A percentile compares a stretch with the other conserved stretches of the same genome.
Evolutionary conservation across 2,113 vertebrate species (phyloP).

Genomic region (Acanthisitta chloris): DNA sequence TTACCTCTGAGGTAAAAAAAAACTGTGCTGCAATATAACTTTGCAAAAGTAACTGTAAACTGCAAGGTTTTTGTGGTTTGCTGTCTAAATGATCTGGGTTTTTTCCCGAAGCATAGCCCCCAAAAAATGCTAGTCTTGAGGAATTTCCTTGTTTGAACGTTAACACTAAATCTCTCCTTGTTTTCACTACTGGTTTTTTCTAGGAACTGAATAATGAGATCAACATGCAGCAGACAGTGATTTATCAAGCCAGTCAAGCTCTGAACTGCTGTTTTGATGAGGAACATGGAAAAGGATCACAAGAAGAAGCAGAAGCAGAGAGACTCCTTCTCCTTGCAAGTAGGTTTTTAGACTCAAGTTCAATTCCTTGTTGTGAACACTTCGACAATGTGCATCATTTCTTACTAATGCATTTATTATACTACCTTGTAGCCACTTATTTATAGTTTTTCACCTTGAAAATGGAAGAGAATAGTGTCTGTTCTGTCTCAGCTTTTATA

Average conservation of each 20-base stretch:
- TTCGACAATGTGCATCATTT: background rate
- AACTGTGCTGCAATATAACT: background rate
- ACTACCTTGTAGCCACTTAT: background rate
- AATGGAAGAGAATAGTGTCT: background rate
- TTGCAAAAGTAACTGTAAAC: background rate
- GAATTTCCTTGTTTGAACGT: background rate
- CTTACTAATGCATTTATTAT: background rate
- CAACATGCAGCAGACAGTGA: slow-evolving; percentile 94
- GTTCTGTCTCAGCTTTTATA: background rate
- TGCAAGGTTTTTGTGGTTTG: background rate
- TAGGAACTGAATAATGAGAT: slow-evolving; percentile 86
- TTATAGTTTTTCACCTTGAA: background rate
- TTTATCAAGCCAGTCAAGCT: slow-evolving; percentile 95
- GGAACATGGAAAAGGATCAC: slow-evolving; percentile 93
- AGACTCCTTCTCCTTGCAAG: slow-evolving; percentile 92
- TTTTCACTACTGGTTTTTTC: background rate
- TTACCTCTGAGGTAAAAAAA: background rate
- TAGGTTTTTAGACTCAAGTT: slow-evolving; percentile 67
- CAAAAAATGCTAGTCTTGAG: background rate
- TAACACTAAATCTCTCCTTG: background rate
- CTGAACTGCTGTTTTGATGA: slow-evolving; percentile 96
- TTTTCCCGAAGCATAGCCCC: background rate
- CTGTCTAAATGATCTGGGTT: background rate
- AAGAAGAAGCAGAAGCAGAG: slow-evolving; percentile 95
- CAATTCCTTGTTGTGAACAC: background rate